A percentile compares a stretch with the other conserved stretches of the same genome.
phyloP scores from a whole-genome alignment of 2,888 invertebrate species.

The Atherix ibis region DNA sequence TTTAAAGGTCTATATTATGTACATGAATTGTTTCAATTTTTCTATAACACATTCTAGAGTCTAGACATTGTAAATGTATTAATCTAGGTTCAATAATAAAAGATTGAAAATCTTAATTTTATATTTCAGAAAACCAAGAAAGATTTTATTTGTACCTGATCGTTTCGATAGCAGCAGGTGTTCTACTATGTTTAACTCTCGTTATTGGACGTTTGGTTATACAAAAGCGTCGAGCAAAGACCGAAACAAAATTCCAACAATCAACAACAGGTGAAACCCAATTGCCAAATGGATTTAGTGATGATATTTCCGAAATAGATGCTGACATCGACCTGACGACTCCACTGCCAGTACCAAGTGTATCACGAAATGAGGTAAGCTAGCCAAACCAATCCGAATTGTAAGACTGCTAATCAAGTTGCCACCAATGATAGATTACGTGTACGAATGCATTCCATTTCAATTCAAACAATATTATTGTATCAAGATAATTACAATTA shows the following conservation, averaged over 20 bases:
- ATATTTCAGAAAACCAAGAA: conserved; percentile 28
- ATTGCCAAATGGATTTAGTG: conserved; percentile 60
- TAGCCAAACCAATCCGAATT: background rate
- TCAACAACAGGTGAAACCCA: conserved; percentile 57
- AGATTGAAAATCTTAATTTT: too few relatives aligned
- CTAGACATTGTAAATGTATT: too few relatives aligned
- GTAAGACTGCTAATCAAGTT: too few relatives aligned
- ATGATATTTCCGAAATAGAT: conserved; percentile 73
- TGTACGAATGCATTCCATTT: too few relatives aligned
- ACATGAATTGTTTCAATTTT: too few relatives aligned
- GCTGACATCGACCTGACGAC: conserved; percentile 53
- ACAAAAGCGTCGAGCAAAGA: conserved; percentile 38
- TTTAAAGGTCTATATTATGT: too few relatives aligned
- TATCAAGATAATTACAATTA: too few relatives aligned
- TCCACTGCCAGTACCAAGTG: conserved; percentile 38
- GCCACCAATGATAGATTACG: too few relatives aligned
- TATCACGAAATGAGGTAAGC: conserved; percentile 29
- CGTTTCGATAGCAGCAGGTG: conserved; percentile 53
- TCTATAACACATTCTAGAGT: too few relatives aligned
- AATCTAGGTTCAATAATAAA: too few relatives aligned
- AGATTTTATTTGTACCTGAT: conserved; percentile 70
- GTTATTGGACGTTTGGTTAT: conserved; percentile 55
- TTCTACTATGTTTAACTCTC: conserved; percentile 54
- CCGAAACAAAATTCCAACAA: conserved; percentile 47
- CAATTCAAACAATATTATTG: too few relatives aligned